Base-by-base conservation (phyloP, 2,113 vertebrate genomes). In the Xyrauchen texanus region DNA sequence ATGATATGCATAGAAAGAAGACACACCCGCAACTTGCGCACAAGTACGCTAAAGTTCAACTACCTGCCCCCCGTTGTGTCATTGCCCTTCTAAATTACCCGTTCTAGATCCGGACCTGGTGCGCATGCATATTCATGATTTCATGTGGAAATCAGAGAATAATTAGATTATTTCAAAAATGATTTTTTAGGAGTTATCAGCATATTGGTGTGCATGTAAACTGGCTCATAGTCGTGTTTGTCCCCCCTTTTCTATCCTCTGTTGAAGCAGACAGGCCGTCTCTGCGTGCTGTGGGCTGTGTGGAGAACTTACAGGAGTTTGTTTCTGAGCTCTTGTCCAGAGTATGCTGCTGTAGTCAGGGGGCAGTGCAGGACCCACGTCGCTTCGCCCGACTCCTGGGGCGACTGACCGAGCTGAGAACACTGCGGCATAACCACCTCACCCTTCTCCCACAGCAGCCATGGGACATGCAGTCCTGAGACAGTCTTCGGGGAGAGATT, bases 291-390 rank as follows among this genome's bases (percentile, higher is more conserved):
- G 93, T 94, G 69, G 88, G 89, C 62, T 92, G 91, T 4, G 95
- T 98, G 8, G 97, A 98, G 77, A 94, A 92, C 86, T 91, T 96
- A 82, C 95, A 97, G 88, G 97, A 99, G 87, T 92, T 94, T 69
- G 87, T 97, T 78, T 90, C 97, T 83, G 93, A 94, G 81, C 91
- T 98, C 84, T 90, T 98, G 80, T 96, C 96, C 81, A 94, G 94
- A 80, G 91, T 92, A 73, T 95, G 94, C 3, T 93, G 94, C 1
- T 92, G 93, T 82, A 87, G 92, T 55, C 91, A 93, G 52, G 92
- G 89, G 0, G 94, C 92, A 83, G 89, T 92, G 45, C 88, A 87
- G 2, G 93, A 93, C 61, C 92, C 94, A 0, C 94, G 95, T 71
- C 93, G 94, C 61, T 97, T 98, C 64, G 96, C 95, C 21, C 90